These are phyloP conservation scores for Rhagonycha lutea DNA, from an alignment of 2,888 invertebrate species.

Conservation along the genomic window DNA sequence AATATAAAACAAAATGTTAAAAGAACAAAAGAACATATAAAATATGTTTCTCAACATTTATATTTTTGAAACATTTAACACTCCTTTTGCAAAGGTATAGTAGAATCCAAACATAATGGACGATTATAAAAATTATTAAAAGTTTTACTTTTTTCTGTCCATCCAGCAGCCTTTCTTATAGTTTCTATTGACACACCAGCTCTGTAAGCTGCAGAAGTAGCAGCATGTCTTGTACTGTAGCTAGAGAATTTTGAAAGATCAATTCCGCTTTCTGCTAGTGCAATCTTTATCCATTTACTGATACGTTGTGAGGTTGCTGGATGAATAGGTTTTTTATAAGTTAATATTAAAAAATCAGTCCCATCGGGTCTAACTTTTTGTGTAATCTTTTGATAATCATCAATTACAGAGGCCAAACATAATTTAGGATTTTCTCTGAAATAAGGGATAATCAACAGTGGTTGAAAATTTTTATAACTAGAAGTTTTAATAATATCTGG, in stretches of 20 bases:
- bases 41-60: no score
- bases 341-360: neutral
- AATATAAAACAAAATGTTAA: no score
- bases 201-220: conserved; percentile 34
- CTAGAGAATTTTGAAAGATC: conserved; percentile 28
- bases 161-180: conserved; percentile 39
- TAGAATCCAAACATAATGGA: neutral
- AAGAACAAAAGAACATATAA: no score
- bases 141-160: conserved; percentile 28
- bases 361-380: neutral
- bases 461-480: conserved; percentile 11
- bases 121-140: conserved; percentile 34
- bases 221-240: conserved; percentile 34
- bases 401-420: neutral
- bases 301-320: conserved; percentile 28
- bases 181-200: conserved; percentile 29
- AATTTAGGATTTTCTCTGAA: conserved; percentile 5
- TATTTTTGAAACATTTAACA: conserved; percentile 10
- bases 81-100: neutral
- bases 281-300: conserved; percentile 35
- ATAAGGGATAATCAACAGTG: conserved; percentile 6
- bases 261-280: conserved; percentile 30
- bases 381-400: neutral
- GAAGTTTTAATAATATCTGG: conserved; percentile 27
- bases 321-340: neutral